These are phyloP conservation scores for Drosophila dunni DNA, from an alignment of 1,140 invertebrate species.

Conservation along the genomic window DNA sequence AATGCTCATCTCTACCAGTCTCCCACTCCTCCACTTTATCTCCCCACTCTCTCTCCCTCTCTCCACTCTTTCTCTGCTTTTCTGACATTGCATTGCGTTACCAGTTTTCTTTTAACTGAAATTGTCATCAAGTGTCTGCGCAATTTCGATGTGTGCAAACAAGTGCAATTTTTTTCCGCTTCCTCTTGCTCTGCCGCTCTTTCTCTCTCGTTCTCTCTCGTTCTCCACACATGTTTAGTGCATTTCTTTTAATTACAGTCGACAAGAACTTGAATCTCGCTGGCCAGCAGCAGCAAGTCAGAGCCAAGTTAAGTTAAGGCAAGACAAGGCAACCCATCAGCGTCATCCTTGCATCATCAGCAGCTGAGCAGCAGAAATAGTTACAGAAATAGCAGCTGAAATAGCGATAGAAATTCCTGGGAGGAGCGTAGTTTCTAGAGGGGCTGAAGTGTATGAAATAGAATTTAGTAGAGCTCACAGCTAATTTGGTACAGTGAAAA, in stretches of 20 bases:
- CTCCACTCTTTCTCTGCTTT: not conserved
- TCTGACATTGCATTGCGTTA: conserved; percentile 46
- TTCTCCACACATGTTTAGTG: conserved; percentile 46
- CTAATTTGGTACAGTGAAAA: too few relatives aligned
- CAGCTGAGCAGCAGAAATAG: conserved; percentile 25
- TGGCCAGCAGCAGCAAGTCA: conserved; percentile 36
- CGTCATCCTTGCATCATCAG: conserved; percentile 75
- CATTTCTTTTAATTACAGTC: conserved; percentile 77
- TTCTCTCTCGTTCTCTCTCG: not conserved
- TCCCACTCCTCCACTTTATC: too few relatives aligned
- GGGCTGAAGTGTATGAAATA: too few relatives aligned
- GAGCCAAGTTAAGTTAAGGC: conserved; percentile 16
- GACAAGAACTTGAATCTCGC: conserved; percentile 67
- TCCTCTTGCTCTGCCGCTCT: not conserved
- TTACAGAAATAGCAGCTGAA: conserved; percentile 18
- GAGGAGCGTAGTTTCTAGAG: conserved; percentile 19
- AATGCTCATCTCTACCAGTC: conserved; percentile 47
- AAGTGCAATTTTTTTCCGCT: conserved; percentile 47
- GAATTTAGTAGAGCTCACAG: too few relatives aligned
- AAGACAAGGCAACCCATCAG: conserved; percentile 53
- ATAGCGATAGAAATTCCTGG: conserved; percentile 20
- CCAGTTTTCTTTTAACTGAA: conserved; percentile 79
- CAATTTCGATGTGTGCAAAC: conserved; percentile 81
- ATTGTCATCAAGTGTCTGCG: conserved; percentile 80
- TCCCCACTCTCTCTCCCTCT: not conserved